phyloP scores from a whole-genome alignment of 2,888 invertebrate genomes.

The Latheticus oryzae region DNA sequence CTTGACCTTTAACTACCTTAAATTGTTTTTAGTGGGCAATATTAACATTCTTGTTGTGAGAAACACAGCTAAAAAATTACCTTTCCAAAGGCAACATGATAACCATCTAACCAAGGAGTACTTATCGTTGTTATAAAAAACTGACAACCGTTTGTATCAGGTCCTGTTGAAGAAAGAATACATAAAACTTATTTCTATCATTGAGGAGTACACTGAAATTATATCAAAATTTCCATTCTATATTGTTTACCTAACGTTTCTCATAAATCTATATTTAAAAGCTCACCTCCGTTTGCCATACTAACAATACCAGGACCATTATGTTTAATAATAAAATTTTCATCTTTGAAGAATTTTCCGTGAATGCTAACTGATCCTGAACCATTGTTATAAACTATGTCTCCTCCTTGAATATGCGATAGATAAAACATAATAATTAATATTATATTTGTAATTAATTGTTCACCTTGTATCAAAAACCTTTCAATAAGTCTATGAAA shows the following conservation, averaged over 20 bases:
- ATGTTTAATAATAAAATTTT: constrained; percentile 85
- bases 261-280: constrained; percentile 4
- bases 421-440: constrained; percentile 6
- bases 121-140: constrained; percentile 92
- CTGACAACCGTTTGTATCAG: constrained; percentile 94
- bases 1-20: constrained; percentile 83
- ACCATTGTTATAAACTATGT: constrained; percentile 84
- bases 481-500: constrained; percentile 90
- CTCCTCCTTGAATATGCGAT: constrained; percentile 75
- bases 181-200: no score
- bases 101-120: constrained; percentile 89
- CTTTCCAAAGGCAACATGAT: constrained; percentile 92
- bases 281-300: constrained; percentile 86
- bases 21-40: background rate
- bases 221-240: no score
- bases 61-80: constrained; percentile 65
- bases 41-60: no score
- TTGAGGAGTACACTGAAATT: no score
- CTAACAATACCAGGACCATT: constrained; percentile 86
- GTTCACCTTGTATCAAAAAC: constrained; percentile 91
- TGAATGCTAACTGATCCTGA: constrained; percentile 88
- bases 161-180: no score
- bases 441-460: constrained; percentile 2
- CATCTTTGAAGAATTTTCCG: constrained; percentile 87
- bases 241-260: no score